Conservation (phyloP, 2,113 vertebrate species). For the Pipra filicauda region DNA sequence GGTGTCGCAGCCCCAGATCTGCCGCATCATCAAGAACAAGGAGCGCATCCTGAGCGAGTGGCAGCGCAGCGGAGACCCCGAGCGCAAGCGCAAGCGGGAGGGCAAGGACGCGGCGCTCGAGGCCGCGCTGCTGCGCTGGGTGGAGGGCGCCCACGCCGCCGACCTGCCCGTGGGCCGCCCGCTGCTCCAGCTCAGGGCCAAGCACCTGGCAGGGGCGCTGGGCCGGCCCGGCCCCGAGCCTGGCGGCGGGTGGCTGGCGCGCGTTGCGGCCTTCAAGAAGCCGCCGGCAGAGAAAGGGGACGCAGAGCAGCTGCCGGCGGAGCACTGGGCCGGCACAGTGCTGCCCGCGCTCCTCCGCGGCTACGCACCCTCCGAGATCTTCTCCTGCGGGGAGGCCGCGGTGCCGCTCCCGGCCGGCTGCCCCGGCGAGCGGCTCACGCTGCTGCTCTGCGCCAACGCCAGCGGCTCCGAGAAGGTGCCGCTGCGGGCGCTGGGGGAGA, state of each 20-base stretch:
- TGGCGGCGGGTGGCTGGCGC: not conserved
- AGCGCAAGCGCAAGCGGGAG: slow-evolving; percentile 49
- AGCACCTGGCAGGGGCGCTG: not conserved
- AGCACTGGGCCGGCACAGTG: not conserved
- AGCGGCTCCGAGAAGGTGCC: slow-evolving; percentile 20
- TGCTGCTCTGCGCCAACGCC: slow-evolving; percentile 51
- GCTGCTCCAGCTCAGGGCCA: slow-evolving; percentile 19
- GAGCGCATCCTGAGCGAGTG: slow-evolving; percentile 64
- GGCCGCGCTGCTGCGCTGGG: slow-evolving; percentile 66
- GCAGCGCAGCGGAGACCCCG: not conserved
- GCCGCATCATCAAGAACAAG: slow-evolving; percentile 60
- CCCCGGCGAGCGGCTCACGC: not conserved
- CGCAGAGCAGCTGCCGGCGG: not conserved
- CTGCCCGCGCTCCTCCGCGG: not conserved
- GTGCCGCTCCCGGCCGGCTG: not conserved
- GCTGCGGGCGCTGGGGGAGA: slow-evolving; percentile 8
- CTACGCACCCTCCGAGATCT: not conserved
- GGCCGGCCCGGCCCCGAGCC: not conserved
- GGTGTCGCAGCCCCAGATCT: not conserved
- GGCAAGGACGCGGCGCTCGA: not conserved
- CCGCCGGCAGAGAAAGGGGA: not conserved
- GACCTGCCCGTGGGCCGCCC: not conserved
- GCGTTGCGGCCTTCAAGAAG: not conserved
- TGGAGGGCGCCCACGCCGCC: slow-evolving; percentile 10
- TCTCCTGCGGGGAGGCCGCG: not conserved